These are phyloP conservation scores for Phaethon lepturus DNA, from an alignment of 2,113 vertebrate genomes.

Conservation along the genomic window DNA sequence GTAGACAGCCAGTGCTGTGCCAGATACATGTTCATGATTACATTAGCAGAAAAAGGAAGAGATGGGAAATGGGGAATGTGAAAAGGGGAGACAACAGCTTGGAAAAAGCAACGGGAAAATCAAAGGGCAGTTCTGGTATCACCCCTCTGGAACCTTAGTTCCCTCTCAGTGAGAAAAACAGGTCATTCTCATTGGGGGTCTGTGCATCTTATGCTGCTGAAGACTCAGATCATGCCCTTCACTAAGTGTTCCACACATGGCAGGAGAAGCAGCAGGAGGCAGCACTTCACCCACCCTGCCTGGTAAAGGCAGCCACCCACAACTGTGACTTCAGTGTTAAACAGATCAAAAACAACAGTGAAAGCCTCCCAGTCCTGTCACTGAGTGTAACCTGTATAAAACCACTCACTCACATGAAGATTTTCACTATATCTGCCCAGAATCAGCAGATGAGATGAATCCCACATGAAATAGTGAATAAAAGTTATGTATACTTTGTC, in stretches of 20 bases:
- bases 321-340: background rate
- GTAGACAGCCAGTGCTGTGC: background rate
- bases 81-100: background rate
- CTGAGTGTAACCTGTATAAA: background rate
- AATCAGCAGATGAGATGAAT: background rate
- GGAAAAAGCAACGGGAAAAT: background rate
- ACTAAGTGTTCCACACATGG: background rate
- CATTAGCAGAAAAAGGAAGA: background rate
- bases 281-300: background rate
- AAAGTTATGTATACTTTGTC: background rate
- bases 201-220: background rate
- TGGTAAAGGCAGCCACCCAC: background rate
- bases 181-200: background rate
- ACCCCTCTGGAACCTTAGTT: background rate
- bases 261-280: background rate
- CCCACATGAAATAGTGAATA: background rate
- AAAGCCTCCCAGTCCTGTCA: background rate
- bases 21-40: background rate
- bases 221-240: background rate
- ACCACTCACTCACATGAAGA: background rate
- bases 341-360: background rate
- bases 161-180: background rate
- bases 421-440: background rate
- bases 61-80: background rate
- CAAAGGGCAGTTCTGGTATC: background rate